These are phyloP conservation scores for Echeneis naucrates DNA, from an alignment of 2,797 vertebrate species.

Conservation along the genomic window DNA sequence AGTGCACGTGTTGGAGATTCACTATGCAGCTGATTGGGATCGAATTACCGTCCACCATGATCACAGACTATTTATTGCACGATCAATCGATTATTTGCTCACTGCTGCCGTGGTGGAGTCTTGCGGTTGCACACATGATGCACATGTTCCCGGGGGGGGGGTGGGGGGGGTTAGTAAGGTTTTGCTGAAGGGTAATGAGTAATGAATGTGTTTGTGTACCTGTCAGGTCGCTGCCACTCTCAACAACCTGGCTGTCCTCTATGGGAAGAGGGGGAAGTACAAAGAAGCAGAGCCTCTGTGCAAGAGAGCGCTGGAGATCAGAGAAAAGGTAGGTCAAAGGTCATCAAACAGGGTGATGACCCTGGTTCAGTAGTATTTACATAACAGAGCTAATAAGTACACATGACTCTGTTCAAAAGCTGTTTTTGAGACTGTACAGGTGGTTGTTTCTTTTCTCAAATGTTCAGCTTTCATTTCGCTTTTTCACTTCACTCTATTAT, in stretches of 20 bases:
- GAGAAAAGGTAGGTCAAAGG: slow-evolving; percentile 82
- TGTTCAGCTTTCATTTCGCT: slow-evolving; percentile 2
- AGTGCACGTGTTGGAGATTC: slow-evolving; percentile 44
- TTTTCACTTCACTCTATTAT: slow-evolving; percentile 7
- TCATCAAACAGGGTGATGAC: not conserved
- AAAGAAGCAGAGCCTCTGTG: slow-evolving; percentile 91
- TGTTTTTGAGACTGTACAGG: not conserved
- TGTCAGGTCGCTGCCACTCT: slow-evolving; percentile 92
- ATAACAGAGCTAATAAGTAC: not conserved
- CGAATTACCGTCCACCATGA: slow-evolving; percentile 54
- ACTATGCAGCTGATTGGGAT: slow-evolving; percentile 50
- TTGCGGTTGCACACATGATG: slow-evolving; percentile 11
- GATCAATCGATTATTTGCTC: slow-evolving; percentile 32
- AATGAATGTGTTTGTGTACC: slow-evolving; percentile 45
- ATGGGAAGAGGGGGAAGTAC: slow-evolving; percentile 92
- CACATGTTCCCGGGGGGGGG: no score
- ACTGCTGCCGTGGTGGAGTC: slow-evolving; percentile 28
- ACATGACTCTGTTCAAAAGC: not conserved
- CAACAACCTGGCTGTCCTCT: slow-evolving; percentile 92
- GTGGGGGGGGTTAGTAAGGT: no score
- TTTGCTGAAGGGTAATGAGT: not conserved
- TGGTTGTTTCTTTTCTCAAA: not conserved
- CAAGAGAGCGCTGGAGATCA: slow-evolving; percentile 87
- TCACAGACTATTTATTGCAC: slow-evolving; percentile 60
- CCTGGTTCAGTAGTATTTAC: not conserved